Conservation (phyloP, 2,113 vertebrate genomes). For the Crotophaga sulcirostris region DNA sequence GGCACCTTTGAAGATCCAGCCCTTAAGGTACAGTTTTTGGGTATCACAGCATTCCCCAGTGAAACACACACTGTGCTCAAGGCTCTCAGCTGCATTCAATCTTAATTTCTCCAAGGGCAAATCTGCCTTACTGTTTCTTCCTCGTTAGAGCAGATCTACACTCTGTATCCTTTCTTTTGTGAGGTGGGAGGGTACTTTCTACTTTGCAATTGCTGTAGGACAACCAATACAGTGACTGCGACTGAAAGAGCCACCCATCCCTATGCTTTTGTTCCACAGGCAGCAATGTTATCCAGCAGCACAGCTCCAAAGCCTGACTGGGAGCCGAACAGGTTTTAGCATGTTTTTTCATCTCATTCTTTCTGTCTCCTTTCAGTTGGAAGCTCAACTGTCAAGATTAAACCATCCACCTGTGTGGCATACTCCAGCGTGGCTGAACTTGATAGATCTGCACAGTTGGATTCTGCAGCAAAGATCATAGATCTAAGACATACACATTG, state of each 20-base stretch:
- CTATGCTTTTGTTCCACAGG: conserved; percentile 23
- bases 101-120: not conserved
- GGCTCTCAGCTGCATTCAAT: not conserved
- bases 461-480: conserved; percentile 53
- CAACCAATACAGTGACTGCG: not conserved
- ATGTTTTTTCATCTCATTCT: conserved; percentile 60
- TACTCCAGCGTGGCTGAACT: conserved; percentile 64
- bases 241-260: not conserved
- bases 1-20: not conserved
- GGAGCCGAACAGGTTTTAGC: conserved; percentile 47
- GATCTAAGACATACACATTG: not conserved
- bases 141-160: not conserved
- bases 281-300: not conserved
- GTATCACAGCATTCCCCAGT: rapidly evolving
- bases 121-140: not conserved
- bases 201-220: not conserved
- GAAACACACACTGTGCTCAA: not conserved
- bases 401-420: conserved; percentile 74
- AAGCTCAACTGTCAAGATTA: conserved; percentile 67
- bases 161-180: not conserved
- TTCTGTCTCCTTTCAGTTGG: conserved; percentile 54
- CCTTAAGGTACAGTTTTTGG: not conserved
- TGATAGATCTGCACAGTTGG: conserved; percentile 65
- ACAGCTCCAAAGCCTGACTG: not conserved
- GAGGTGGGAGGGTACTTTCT: not conserved